A percentile compares a stretch with the other conserved stretches of the same genome.
Conservation (phyloP, 1,140 invertebrate genomes). For the Brachionus rubens region DNA sequence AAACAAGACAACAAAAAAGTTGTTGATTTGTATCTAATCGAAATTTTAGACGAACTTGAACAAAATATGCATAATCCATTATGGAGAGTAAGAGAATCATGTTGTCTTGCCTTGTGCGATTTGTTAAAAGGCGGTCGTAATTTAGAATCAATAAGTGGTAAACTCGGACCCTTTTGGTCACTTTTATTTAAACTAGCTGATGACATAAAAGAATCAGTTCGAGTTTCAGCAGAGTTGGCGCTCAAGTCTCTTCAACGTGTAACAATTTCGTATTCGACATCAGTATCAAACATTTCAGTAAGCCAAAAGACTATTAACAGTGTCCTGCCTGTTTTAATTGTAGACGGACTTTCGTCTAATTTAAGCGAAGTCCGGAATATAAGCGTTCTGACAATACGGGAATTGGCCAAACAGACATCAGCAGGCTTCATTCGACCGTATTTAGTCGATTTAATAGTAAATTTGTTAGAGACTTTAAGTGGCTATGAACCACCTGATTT, state of each 20-base stretch:
- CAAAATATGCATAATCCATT: slow-evolving; percentile 75
- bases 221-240: slow-evolving; percentile 73
- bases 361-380: slow-evolving; percentile 75
- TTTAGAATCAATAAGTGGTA: slow-evolving; percentile 14
- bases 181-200: slow-evolving; percentile 29
- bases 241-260: slow-evolving; percentile 76
- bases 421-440: slow-evolving; percentile 63
- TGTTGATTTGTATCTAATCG: slow-evolving; percentile 80
- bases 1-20: slow-evolving; percentile 76
- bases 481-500: slow-evolving; percentile 76
- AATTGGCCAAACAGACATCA: slow-evolving; percentile 26
- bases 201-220: slow-evolving; percentile 64
- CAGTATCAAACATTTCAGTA: slow-evolving; percentile 70
- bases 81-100: slow-evolving; percentile 84
- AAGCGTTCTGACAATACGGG: slow-evolving; percentile 33
- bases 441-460: slow-evolving; percentile 74
- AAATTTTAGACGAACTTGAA: slow-evolving; percentile 77
- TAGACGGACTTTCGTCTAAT: slow-evolving; percentile 72
- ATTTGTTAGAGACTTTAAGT: slow-evolving; percentile 76
- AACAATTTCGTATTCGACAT: slow-evolving; percentile 50
- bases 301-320: slow-evolving; percentile 72
- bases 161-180: slow-evolving; percentile 16
- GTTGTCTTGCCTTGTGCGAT: slow-evolving; percentile 54
- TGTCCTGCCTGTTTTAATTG: slow-evolving; percentile 75
- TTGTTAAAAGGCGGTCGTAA: slow-evolving; percentile 34